phyloP scores from a whole-genome alignment of 2,888 invertebrate species.

The Eledone cirrhosa region DNA sequence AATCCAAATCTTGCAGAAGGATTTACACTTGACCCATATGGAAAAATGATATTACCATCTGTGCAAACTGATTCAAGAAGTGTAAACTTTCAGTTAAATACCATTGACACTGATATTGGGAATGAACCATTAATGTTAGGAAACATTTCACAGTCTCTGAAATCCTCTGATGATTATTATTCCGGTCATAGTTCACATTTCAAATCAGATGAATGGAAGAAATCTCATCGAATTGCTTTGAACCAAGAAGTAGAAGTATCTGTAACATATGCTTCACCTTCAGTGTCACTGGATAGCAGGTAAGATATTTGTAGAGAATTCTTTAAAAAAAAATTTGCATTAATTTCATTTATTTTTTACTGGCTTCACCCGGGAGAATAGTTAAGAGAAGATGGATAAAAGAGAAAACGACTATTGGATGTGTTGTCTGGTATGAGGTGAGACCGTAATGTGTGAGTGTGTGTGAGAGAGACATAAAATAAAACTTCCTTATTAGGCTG shows the following conservation, averaged over 20 bases:
- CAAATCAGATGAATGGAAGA: slow-evolving; percentile 24
- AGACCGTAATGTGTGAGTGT: too few relatives aligned
- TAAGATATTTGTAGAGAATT: neutral
- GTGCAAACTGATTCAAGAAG: neutral
- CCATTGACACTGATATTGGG: neutral
- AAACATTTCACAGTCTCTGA: neutral
- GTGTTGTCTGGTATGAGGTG: too few relatives aligned
- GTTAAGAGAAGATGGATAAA: too few relatives aligned
- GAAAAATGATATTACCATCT: neutral
- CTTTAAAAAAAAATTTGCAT: neutral
- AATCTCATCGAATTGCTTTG: neutral
- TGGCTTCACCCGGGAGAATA: too few relatives aligned
- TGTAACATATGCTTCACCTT: slow-evolving; percentile 19
- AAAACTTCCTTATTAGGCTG: too few relatives aligned
- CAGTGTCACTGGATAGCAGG: slow-evolving; percentile 11
- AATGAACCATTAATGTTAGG: neutral
- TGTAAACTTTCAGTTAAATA: slow-evolving; percentile 23
- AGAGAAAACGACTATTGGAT: too few relatives aligned
- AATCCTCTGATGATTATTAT: neutral
- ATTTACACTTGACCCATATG: slow-evolving; percentile 15
- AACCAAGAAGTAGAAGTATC: slow-evolving; percentile 15
- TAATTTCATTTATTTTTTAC: neutral
- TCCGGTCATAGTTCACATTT: slow-evolving; percentile 3
- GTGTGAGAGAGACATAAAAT: too few relatives aligned
- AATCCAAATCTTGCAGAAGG: slow-evolving; percentile 28